Base-by-base conservation (phyloP, 2,797 vertebrate species). In the Hippoglossus hippoglossus region DNA sequence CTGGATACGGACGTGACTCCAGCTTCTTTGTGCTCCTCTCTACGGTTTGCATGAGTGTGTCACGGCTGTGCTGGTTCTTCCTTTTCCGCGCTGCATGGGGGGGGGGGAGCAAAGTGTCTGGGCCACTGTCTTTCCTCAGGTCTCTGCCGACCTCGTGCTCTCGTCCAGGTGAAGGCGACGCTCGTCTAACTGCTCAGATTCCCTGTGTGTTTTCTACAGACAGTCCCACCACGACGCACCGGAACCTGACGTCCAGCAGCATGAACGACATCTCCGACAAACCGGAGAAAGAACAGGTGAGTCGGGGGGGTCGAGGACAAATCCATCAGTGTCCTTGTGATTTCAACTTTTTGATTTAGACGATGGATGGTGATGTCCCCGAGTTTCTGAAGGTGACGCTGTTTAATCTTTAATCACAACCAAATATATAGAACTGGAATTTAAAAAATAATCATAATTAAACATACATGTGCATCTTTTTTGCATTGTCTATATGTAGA, bases 181-280 rank as follows among this genome's bases (percentile, higher is more conserved):
- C 26, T 28, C 46, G 12, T 63, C 34, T 88, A 81, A 90, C 73
- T 19, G 10, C 12, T 67, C 50, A 9, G 0, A 31, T 16, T 67
- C 19, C 67, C 19, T 76, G 16, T 77, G 16, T 74, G n/a, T n/a
- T n/a, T 87, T 75, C 73, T 88, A 41, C 92, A 98, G 98, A 96
- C 87, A 98, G 97, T 78, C 97, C 97, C 57, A 93, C 95, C 84
- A 95, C 96, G 69, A 72, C 96, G 26, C 97, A 96, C 79, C 94
- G 95, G 72, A 96, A 98, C 90, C 86, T 98, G 93, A 94, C 95
- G 19, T 97, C 98, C 80, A 96, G 94, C 91, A 99, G 97, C 85
- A 84, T 99, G 83, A 98, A 97, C 0, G 97, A 99, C 92, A 97
- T 99, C 86, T 99, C 98, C 0, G 98, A 99, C 91, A 99, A 99